Evolutionary conservation across 2,888 invertebrate genomes (phyloP).

Genomic region (Branchipolynoe longqiensis): DNA sequence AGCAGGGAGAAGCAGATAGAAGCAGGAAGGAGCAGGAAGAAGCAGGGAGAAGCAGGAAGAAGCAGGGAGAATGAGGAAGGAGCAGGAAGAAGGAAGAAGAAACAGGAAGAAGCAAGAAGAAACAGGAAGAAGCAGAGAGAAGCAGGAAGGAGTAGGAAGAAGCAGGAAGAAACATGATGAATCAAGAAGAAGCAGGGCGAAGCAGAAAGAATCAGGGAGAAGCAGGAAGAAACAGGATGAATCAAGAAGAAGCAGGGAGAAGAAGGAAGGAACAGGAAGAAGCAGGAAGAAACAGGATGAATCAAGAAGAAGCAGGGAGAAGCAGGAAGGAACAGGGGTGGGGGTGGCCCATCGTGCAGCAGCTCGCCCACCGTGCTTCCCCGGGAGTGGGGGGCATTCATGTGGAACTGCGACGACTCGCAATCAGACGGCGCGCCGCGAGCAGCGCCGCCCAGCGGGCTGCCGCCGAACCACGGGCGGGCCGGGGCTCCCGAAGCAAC

Average conservation of each 20-base stretch:
- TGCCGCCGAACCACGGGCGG: too few species aligned
- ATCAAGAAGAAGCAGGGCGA: too few species aligned
- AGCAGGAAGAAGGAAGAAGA: not conserved
- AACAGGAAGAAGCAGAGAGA: not conserved
- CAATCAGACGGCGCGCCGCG: conserved; percentile 10
- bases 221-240: too few species aligned
- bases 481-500: not conserved
- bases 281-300: too few species aligned
- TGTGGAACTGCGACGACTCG: conserved; percentile 1
- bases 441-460: not conserved
- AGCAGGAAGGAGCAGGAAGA: not conserved
- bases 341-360: not conserved
- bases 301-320: too few species aligned
- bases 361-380: not conserved
- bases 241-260: too few species aligned
- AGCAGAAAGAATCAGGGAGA: too few species aligned
- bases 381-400: not conserved
- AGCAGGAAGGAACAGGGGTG: too few species aligned
- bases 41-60: not conserved
- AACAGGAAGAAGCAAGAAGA: not conserved
- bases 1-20: too few species aligned
- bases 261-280: too few species aligned
- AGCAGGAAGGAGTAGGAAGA: not conserved
- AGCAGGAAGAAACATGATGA: too few species aligned
- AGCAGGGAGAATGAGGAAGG: not conserved